A percentile compares a stretch with the other conserved stretches of the same genome.
These are phyloP conservation scores for Murina feae DNA, from an alignment of 2,113 vertebrate species.

Conservation along the genomic window DNA sequence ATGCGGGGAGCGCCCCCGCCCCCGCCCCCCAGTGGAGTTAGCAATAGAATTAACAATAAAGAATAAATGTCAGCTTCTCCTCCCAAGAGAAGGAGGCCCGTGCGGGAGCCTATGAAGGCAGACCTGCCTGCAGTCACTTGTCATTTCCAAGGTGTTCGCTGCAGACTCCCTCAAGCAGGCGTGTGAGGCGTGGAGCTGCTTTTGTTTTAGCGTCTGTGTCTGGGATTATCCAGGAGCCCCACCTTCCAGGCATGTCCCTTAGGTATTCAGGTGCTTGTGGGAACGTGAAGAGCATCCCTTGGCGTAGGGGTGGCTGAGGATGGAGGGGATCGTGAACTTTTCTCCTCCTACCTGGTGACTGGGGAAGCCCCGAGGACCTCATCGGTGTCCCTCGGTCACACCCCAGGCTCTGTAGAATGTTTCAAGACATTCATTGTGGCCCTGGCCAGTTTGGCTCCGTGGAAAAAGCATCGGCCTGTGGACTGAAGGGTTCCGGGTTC, in stretches of 20 bases:
- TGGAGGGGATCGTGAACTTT: conserved; percentile 28
- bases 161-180: background rate
- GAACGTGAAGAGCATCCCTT: background rate
- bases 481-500: too few relatives aligned
- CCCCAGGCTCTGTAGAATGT: background rate
- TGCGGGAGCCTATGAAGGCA: background rate
- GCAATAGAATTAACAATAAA: conserved; percentile 64
- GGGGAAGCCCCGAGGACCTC: conserved; percentile 15
- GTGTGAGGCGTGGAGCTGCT: background rate
- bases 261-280: conserved; percentile 25
- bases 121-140: background rate
- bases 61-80: conserved; percentile 48
- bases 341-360: conserved; percentile 3
- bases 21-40: conserved; percentile 49
- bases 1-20: conserved; percentile 12
- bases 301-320: background rate
- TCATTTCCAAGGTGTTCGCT: conserved; percentile 17
- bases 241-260: conserved; percentile 13
- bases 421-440: conserved; percentile 20
- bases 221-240: background rate
- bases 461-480: too few relatives aligned
- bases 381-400: background rate
- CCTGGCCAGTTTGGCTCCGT: too few relatives aligned
- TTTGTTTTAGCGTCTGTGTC: conserved; percentile 19
- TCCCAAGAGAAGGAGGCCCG: conserved; percentile 25